Conservation (phyloP, 2,113 vertebrate genomes). For the Solea solea region DNA sequence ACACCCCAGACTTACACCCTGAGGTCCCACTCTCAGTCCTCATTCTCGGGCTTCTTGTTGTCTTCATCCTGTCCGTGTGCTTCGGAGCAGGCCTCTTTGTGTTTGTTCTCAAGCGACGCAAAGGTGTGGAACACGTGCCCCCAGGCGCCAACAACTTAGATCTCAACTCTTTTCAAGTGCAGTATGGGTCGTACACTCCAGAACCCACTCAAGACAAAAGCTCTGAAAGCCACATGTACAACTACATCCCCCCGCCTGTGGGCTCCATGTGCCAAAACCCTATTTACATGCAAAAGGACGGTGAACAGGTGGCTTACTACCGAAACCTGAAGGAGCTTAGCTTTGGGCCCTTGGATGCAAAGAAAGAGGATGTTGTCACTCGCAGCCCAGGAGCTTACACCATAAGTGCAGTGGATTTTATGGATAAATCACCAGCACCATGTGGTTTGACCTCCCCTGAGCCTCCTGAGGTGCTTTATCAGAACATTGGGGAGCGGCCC, state of each 20-base stretch:
- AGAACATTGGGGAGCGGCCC: conserved; percentile 91
- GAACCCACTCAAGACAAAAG: conserved; percentile 87
- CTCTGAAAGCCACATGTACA: conserved; percentile 92
- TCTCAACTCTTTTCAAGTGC: conserved; percentile 93
- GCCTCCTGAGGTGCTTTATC: conserved; percentile 92
- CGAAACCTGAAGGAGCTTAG: conserved; percentile 93
- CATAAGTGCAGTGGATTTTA: conserved; percentile 91
- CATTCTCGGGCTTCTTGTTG: conserved; percentile 94
- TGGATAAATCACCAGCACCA: conserved; percentile 84
- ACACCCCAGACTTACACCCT: conserved; percentile 85
- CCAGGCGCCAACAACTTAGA: conserved; percentile 88
- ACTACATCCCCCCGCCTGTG: conserved; percentile 93
- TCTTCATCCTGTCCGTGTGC: conserved; percentile 96
- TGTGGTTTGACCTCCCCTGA: conserved; percentile 73
- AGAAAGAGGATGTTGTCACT: conserved; percentile 85
- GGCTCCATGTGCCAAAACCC: conserved; percentile 99
- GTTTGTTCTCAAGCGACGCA: conserved; percentile 94
- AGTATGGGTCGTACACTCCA: conserved; percentile 91
- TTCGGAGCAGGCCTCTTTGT: conserved; percentile 97
- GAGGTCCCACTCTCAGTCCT: conserved; percentile 96
- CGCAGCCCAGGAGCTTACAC: conserved; percentile 87
- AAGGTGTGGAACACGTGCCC: conserved; percentile 87
- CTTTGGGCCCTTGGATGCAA: conserved; percentile 86
- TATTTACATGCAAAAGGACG: conserved; percentile 97
- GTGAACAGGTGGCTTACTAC: conserved; percentile 91